Percentiles rank a stretch among this genome's conserved stretches.
These are phyloP conservation scores for Acleris literana DNA, from an alignment of 2,888 invertebrate genomes.

Conservation along the genomic window DNA sequence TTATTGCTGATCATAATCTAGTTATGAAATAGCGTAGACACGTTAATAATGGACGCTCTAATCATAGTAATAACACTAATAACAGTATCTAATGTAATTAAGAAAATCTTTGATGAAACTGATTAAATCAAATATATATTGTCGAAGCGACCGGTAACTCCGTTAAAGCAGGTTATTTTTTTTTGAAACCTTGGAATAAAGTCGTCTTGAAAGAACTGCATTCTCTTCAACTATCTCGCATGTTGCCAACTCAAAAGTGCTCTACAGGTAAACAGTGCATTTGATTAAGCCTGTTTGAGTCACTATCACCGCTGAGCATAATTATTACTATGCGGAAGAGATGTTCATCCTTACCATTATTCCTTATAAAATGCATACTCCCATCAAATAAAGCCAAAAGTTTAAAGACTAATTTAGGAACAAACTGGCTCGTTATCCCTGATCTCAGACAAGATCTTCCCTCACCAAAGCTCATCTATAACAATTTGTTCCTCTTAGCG, in stretches of 20 bases:
- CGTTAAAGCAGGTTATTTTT: conserved; percentile 9
- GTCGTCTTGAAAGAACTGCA: no score
- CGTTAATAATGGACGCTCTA: conserved; percentile 25
- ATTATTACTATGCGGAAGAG: no score
- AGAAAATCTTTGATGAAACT: no score
- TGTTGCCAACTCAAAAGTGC: no score
- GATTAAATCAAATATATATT: background rate
- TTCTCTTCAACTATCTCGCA: no score
- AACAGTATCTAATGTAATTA: conserved; percentile 9
- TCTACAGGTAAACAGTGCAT: no score
- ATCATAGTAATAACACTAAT: conserved; percentile 7
- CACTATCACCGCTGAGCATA: no score
- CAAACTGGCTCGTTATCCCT: conserved; percentile 21
- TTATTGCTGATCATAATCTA: conserved; percentile 34
- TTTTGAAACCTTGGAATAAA: background rate
- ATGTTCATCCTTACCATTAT: no score
- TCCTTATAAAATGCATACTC: no score
- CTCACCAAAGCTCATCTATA: conserved; percentile 20
- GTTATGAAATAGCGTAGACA: conserved; percentile 25
- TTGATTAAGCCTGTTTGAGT: no score
- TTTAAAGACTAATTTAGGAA: background rate
- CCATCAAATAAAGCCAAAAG: no score
- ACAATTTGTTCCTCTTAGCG: conserved; percentile 30
- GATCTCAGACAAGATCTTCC: conserved; percentile 17
- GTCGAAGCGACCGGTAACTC: no score